Evolutionary conservation across 2,888 invertebrate species (phyloP).

Genomic region (Zaprionus bogoriensis): DNA sequence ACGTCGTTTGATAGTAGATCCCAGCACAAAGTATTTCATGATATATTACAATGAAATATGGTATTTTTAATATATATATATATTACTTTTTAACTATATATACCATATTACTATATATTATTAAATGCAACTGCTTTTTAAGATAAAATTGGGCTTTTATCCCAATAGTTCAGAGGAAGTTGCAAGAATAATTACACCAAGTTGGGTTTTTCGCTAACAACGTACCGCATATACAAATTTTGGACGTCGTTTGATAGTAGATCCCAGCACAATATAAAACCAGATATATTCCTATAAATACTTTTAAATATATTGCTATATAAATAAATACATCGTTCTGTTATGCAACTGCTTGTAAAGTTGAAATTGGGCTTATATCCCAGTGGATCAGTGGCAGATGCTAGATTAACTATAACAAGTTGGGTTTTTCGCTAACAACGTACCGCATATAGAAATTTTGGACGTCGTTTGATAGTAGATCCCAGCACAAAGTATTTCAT

Average conservation of each 20-base stretch:
- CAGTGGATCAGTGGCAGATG: constrained; percentile 19
- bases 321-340: too few species aligned
- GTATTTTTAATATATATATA: neutral
- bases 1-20: constrained; percentile 72
- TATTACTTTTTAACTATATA: neutral
- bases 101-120: too few species aligned
- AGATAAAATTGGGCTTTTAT: constrained; percentile 11
- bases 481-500: constrained; percentile 35
- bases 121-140: too few species aligned
- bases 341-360: neutral
- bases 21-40: constrained; percentile 35
- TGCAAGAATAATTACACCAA: constrained; percentile 46
- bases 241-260: constrained; percentile 72
- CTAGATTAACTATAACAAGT: constrained; percentile 37
- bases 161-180: constrained; percentile 3
- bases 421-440: constrained; percentile 72
- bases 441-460: constrained; percentile 23
- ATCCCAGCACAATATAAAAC: constrained; percentile 44
- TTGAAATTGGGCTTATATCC: constrained; percentile 15
- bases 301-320: too few species aligned
- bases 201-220: constrained; percentile 71
- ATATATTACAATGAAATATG: neutral
- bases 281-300: too few species aligned
- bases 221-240: constrained; percentile 34
- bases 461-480: constrained; percentile 59